These are phyloP conservation scores for Drosophila algonquin DNA, from an alignment of 2,888 invertebrate genomes.

Conservation along the genomic window DNA sequence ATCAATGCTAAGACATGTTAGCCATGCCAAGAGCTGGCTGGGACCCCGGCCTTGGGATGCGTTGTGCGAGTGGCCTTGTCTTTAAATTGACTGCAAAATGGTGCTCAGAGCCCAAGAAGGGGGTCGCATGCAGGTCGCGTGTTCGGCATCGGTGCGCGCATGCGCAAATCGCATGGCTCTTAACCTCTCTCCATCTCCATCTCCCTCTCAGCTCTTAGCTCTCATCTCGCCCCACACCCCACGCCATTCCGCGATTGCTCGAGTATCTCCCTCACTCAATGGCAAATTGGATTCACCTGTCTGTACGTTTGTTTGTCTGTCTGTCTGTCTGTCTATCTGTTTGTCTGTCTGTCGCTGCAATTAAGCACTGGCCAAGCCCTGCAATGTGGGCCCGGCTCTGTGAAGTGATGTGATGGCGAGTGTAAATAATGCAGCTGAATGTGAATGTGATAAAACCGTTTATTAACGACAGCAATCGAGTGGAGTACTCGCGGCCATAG, in stretches of 20 bases:
- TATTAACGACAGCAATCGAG: conserved; percentile 58
- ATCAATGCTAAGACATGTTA: conserved; percentile 61
- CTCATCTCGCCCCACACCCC: neutral
- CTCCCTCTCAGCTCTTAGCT: too few species aligned
- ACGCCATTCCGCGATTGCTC: neutral
- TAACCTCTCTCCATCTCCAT: conserved; percentile 2
- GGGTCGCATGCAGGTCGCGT: conserved; percentile 42
- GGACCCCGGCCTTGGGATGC: conserved; percentile 45
- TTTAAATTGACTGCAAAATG: conserved; percentile 68
- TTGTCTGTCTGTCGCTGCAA: conserved; percentile 42
- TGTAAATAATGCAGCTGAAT: conserved; percentile 42
- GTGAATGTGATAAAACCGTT: conserved; percentile 50
- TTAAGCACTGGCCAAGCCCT: conserved; percentile 62
- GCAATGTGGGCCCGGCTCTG: conserved; percentile 29
- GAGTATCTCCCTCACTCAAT: neutral
- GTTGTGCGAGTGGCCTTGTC: conserved; percentile 61
- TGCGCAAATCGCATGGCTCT: conserved; percentile 35
- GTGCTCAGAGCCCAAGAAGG: conserved; percentile 44
- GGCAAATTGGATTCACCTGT: conserved; percentile 48
- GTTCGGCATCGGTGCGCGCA: conserved; percentile 51
- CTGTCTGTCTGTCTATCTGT: too few species aligned
- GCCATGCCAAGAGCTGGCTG: conserved; percentile 45
- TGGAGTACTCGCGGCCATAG: conserved; percentile 43
- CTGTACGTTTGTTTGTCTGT: conserved; percentile 6
- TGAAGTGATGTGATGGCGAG: neutral